Evolutionary conservation across 2,888 invertebrate genomes (phyloP).

Genomic region (Andricus quercusramuli): DNA sequence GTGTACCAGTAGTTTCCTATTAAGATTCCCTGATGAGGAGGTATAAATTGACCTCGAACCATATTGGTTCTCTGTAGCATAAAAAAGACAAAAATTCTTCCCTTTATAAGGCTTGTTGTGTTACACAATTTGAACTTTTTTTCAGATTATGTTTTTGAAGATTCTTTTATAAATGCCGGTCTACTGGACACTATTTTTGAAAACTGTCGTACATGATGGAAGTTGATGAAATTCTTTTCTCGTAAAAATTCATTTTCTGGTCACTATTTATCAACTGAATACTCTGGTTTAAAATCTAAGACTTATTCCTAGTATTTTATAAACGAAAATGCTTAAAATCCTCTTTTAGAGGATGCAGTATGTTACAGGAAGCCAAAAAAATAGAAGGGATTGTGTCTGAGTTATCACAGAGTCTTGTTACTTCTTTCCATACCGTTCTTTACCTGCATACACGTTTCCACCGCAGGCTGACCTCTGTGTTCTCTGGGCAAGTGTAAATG

Average conservation of each 20-base stretch:
- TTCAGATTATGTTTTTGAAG: too few species aligned
- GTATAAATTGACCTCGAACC: too few species aligned
- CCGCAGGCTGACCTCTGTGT: constrained; percentile 38
- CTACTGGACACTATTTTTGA: too few species aligned
- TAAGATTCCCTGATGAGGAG: too few species aligned
- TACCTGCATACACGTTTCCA: constrained; percentile 39
- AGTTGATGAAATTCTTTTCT: too few species aligned
- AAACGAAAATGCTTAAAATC: constrained; percentile 19
- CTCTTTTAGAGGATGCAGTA: constrained; percentile 13
- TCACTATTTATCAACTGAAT: background rate
- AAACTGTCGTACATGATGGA: too few species aligned
- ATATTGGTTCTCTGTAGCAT: too few species aligned
- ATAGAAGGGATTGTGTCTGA: constrained; percentile 55
- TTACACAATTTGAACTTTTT: too few species aligned
- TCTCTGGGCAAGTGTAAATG: constrained; percentile 18
- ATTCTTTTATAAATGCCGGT: too few species aligned
- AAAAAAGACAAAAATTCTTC: too few species aligned
- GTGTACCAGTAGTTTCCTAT: too few species aligned
- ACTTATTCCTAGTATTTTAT: constrained; percentile 5
- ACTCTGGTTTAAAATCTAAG: background rate
- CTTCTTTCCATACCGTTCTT: constrained; percentile 59
- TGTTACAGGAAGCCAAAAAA: constrained; percentile 49
- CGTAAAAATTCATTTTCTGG: background rate
- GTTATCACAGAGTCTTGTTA: constrained; percentile 65
- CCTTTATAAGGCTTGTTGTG: too few species aligned